Evolutionary conservation across 2,888 invertebrate species (phyloP), one percentile per base, ranked within the genome.

Genomic region (Rhorus exstirpatorius): DNA sequence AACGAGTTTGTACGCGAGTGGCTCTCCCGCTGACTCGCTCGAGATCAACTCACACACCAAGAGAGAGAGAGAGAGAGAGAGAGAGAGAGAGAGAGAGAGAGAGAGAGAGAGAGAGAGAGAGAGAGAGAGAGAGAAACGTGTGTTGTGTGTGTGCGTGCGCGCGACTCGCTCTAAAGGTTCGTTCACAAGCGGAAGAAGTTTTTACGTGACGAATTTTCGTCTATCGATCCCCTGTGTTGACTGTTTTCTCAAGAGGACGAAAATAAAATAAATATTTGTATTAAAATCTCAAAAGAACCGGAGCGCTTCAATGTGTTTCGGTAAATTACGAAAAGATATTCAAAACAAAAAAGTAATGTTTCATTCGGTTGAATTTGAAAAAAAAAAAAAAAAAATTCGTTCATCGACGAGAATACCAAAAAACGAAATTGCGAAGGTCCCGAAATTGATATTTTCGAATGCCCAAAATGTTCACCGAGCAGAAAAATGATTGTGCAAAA

Each of bases 121-220:
- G 10, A 38, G 58, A 79, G 49, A 53, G 31, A n/a, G 10, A 14
- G 24, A 63, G 24, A 55, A 38, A 65, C n/a, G 41, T 38, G 38
- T 38, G 19, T 74, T n/a, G 35, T 58, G 67, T 71, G 55, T 53
- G 68, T 63, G 78, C 49, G 74, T 60, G 63, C 68, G 77, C 78
- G 68, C 72, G 74, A 24, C 53, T 58, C 78, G 58, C 21, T 71
- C 65, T 82, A 82, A 82, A 82, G 79, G 58, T 75, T 61, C 78
- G 75, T 82, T 70, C 79, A 82, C 78, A 82, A 82, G 58, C 41
- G 70, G 17, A 63, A 68, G 41, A 26, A 46, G 53, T 75, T 78
- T 74, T 70, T 49, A 71, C 75, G 51, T 31, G 74, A 74, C 26
- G 74, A 75, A 79, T 79, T 70, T 70, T 78, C 74, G 70, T 78